These are phyloP conservation scores for Keiferia lycopersicella DNA, from an alignment of 2,888 invertebrate species.

Conservation along the genomic window DNA sequence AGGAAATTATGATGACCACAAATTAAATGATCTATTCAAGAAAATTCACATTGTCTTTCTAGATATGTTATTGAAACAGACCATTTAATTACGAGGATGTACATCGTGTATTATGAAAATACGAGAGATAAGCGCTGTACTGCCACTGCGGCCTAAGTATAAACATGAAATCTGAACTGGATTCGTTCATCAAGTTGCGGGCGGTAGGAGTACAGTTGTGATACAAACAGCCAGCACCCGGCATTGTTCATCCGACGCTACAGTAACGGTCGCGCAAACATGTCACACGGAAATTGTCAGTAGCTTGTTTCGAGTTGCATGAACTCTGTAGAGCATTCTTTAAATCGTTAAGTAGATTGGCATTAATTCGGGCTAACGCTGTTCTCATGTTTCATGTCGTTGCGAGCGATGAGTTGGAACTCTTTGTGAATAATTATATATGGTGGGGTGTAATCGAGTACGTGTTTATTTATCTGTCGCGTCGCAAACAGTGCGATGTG, in stretches of 20 bases:
- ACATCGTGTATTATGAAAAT: conserved; percentile 65
- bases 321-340: conserved; percentile 24
- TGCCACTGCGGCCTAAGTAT: conserved; percentile 44
- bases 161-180: conserved; percentile 62
- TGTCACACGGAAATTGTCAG: conserved; percentile 28
- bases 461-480: conserved; percentile 13
- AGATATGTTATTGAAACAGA: too few species aligned
- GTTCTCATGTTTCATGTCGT: not conserved
- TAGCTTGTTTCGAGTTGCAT: conserved; percentile 23
- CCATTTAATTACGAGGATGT: not conserved
- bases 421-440: conserved; percentile 2
- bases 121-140: conserved; percentile 49
- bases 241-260: conserved; percentile 46
- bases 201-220: conserved; percentile 37
- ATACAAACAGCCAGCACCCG: conserved; percentile 28
- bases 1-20: not conserved
- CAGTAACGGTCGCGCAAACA: conserved; percentile 29
- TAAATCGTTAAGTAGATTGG: conserved; percentile 19
- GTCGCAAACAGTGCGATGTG: conserved; percentile 16
- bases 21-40: conserved; percentile 1
- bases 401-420: not conserved
- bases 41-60: too few species aligned
- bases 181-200: conserved; percentile 46
- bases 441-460: not conserved
- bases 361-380: conserved; percentile 6